Evolutionary conservation across 1,140 invertebrate genomes (phyloP).

Genomic region (Heliconius himera): DNA sequence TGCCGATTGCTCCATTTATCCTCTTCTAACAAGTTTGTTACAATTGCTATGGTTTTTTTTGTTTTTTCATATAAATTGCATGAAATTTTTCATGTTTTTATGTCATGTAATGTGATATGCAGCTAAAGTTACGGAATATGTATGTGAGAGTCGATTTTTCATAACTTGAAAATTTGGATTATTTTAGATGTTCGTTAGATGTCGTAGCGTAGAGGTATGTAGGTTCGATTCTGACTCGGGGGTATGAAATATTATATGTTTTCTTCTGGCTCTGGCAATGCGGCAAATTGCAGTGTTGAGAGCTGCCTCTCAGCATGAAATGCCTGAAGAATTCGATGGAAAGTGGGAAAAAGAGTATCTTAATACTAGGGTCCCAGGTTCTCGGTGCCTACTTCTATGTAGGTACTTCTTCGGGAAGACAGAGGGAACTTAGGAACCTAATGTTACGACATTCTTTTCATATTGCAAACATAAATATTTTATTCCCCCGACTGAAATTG

Average conservation of each 20-base stretch:
- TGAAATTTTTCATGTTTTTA: constrained; percentile 14
- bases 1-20: constrained; percentile 34
- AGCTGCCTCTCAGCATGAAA: background rate
- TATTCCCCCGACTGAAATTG: too few species aligned
- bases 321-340: background rate
- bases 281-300: background rate
- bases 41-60: constrained; percentile 25
- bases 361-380: too few species aligned
- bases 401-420: too few species aligned
- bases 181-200: too few species aligned
- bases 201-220: too few species aligned
- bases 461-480: background rate
- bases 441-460: background rate
- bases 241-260: too few species aligned
- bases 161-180: background rate
- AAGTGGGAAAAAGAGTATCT: too few species aligned
- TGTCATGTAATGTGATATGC: constrained; percentile 1
- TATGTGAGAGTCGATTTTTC: background rate
- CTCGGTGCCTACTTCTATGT: too few species aligned
- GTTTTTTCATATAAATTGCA: constrained; percentile 20
- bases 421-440: background rate
- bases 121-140: background rate
- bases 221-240: too few species aligned
- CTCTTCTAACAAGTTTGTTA: constrained; percentile 34
- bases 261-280: too few species aligned